phyloP scores from a whole-genome alignment of 2,888 invertebrate species.

The Melanchra persicariae region DNA sequence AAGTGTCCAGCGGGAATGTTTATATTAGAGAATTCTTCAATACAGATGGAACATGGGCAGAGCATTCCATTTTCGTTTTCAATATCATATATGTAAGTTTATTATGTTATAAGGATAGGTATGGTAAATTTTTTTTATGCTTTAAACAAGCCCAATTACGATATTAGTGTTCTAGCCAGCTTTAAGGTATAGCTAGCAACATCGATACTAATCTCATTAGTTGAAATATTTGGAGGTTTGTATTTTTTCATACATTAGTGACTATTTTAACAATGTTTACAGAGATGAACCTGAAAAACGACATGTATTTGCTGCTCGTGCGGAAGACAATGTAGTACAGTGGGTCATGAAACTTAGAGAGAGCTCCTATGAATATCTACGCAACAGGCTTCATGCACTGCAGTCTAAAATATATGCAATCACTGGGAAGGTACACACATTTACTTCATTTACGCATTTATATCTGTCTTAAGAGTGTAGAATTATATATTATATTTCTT shows the following conservation, averaged over 20 bases:
- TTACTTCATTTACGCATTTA: slow-evolving; percentile 2
- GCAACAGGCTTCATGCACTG: slow-evolving; percentile 91
- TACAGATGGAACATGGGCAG: slow-evolving; percentile 92
- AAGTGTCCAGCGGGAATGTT: slow-evolving; percentile 93
- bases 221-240: background rate
- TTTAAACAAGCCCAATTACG: background rate
- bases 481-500: slow-evolving; percentile 9
- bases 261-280: slow-evolving; percentile 50
- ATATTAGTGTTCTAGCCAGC: background rate
- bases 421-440: slow-evolving; percentile 91
- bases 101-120: slow-evolving; percentile 3
- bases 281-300: slow-evolving; percentile 92
- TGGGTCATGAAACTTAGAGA: slow-evolving; percentile 93
- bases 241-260: background rate
- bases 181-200: background rate
- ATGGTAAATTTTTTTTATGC: background rate
- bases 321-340: slow-evolving; percentile 93
- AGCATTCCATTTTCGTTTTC: slow-evolving; percentile 94
- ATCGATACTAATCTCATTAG: background rate
- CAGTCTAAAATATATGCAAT: slow-evolving; percentile 92
- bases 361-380: slow-evolving; percentile 94
- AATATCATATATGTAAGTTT: slow-evolving; percentile 91
- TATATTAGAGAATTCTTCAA: slow-evolving; percentile 93
- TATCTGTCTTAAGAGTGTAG: slow-evolving; percentile 5
- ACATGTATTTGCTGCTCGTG: slow-evolving; percentile 93